phyloP scores from a whole-genome alignment of 2,888 invertebrate species.

The Euplexia lucipara region DNA sequence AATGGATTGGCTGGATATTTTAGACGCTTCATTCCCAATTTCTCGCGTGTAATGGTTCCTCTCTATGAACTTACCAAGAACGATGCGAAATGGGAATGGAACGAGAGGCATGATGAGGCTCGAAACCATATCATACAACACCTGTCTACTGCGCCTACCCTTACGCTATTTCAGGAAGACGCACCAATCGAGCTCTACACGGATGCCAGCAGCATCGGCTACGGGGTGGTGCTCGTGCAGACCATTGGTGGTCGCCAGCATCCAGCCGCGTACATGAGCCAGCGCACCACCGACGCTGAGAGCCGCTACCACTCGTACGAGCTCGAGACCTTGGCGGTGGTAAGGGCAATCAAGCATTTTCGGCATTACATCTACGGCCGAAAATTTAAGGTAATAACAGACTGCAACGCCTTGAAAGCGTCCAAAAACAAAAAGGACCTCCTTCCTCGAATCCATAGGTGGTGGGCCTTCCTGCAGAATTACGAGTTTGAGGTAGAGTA shows the following conservation, averaged over 20 bases:
- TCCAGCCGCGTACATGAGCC: slow-evolving; percentile 18
- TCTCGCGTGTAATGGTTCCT: slow-evolving; percentile 12
- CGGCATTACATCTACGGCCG: slow-evolving; percentile 61
- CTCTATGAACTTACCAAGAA: slow-evolving; percentile 15
- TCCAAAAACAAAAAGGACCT: slow-evolving; percentile 13
- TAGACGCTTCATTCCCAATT: slow-evolving; percentile 15
- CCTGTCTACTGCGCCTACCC: slow-evolving; percentile 13
- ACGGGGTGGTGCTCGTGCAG: slow-evolving; percentile 5
- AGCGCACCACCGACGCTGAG: slow-evolving; percentile 19
- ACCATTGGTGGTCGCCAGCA: slow-evolving; percentile 14
- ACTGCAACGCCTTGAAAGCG: slow-evolving; percentile 13
- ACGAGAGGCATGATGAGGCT: slow-evolving; percentile 5
- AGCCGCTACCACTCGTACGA: slow-evolving; percentile 34
- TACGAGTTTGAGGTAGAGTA: slow-evolving; percentile 19
- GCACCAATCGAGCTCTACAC: slow-evolving; percentile 6
- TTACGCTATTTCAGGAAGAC: slow-evolving; percentile 22
- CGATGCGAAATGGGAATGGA: slow-evolving; percentile 6
- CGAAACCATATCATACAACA: background rate
- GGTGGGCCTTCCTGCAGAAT: slow-evolving; percentile 19
- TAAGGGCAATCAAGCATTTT: slow-evolving; percentile 33
- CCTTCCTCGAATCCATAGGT: slow-evolving; percentile 13
- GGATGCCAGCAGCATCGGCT: slow-evolving; percentile 16
- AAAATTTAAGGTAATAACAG: slow-evolving; percentile 17
- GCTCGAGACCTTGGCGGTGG: slow-evolving; percentile 34
- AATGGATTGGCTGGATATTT: slow-evolving; percentile 24